A percentile compares a stretch with the other conserved stretches of the same genome.
Evolutionary conservation across 30 jellyfish, hydroid and myxozoan genomes (phyloP).

Genomic region (Phacellophora camtschatica): DNA sequence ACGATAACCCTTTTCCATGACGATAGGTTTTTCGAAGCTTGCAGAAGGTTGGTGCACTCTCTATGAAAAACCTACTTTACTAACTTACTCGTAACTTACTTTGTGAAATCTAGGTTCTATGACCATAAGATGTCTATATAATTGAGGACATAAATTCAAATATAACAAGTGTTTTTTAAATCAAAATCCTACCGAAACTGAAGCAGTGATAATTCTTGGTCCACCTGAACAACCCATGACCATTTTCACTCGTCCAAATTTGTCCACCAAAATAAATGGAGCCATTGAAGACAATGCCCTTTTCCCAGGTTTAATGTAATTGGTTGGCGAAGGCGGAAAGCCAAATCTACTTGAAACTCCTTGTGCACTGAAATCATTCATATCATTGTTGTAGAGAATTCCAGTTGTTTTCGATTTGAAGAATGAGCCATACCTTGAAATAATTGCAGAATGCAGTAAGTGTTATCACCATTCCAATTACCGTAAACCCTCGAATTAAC

Average conservation of each 20-base stretch:
- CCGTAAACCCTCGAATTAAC: too few relatives aligned
- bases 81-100: too few relatives aligned
- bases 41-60: too few relatives aligned
- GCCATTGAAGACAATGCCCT: constrained; percentile 94
- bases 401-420: constrained; percentile 89
- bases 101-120: too few relatives aligned
- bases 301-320: constrained; percentile 81
- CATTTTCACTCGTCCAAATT: constrained; percentile 81
- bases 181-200: constrained; percentile 88
- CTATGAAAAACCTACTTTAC: too few relatives aligned
- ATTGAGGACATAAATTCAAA: too few relatives aligned
- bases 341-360: constrained; percentile 77
- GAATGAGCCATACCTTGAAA: constrained; percentile 87
- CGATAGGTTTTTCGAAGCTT: too few relatives aligned
- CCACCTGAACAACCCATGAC: constrained; percentile 98
- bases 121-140: too few relatives aligned
- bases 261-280: constrained; percentile 82
- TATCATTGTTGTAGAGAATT: constrained; percentile 85
- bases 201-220: constrained; percentile 88
- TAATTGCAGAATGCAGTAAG: not conserved
- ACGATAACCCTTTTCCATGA: too few relatives aligned
- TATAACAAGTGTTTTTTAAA: too few relatives aligned
- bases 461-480: not conserved
- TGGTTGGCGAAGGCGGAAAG: constrained; percentile 82
- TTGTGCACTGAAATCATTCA: constrained; percentile 95